These are phyloP conservation scores for Myrmecobius fasciatus DNA, from an alignment of 2,113 vertebrate species.

Conservation along the genomic window DNA sequence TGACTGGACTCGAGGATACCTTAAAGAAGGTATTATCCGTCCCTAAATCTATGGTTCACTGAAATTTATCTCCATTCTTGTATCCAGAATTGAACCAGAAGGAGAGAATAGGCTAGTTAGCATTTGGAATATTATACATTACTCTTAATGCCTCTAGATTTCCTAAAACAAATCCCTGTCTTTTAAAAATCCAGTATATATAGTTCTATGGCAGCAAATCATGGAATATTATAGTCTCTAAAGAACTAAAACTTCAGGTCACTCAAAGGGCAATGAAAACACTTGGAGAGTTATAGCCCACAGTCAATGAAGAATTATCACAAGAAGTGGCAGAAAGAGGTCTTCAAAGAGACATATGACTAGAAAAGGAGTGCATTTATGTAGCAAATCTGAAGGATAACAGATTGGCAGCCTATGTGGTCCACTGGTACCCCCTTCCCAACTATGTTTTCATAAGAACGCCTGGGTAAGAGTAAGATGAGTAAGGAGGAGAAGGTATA, in stretches of 20 bases:
- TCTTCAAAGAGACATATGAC: background rate
- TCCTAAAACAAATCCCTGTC: background rate
- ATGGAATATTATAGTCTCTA: background rate
- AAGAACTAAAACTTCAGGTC: background rate
- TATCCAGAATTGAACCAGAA: background rate
- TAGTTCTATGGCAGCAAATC: background rate
- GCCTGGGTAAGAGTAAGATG: background rate
- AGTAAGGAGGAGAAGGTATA: background rate
- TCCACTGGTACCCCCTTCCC: background rate
- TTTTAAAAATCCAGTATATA: background rate
- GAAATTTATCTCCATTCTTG: background rate
- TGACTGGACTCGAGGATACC: background rate
- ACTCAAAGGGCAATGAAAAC: background rate
- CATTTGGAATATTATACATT: background rate
- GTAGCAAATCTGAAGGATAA: background rate
- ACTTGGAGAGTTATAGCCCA: background rate
- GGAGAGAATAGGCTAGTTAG: background rate
- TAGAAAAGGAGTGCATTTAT: background rate
- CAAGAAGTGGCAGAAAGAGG: background rate
- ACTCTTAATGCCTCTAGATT: background rate
- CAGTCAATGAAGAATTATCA: background rate
- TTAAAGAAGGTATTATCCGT: background rate
- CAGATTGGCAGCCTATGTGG: background rate
- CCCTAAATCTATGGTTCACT: background rate
- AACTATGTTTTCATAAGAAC: background rate